Conservation (phyloP, 92 coral and sea anemone genomes). For the Zoanthus sansibaricus region DNA sequence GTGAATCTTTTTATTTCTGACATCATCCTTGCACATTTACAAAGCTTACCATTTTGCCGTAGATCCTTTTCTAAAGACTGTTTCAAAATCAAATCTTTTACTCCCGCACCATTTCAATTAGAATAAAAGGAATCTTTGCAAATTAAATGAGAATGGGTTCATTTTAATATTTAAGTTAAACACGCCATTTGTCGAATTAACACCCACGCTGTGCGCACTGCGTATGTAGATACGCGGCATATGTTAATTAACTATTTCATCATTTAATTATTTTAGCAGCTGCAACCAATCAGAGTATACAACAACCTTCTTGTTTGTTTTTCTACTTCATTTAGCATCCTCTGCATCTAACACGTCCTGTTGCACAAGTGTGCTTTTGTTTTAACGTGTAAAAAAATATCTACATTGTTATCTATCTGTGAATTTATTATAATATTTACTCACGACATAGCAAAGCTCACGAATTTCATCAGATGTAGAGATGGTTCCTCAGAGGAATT, state of each 20-base stretch:
- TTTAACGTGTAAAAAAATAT: too few relatives aligned
- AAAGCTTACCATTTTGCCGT: background rate
- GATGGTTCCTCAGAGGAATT: conserved; percentile 20
- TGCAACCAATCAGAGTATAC: too few relatives aligned
- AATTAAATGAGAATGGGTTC: background rate
- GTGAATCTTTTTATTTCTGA: background rate
- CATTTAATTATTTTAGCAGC: too few relatives aligned
- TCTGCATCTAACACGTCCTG: too few relatives aligned
- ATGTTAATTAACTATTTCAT: too few relatives aligned
- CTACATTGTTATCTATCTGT: too few relatives aligned
- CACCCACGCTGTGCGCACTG: background rate
- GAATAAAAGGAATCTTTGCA: background rate
- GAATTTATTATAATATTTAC: background rate
- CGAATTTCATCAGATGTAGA: background rate
- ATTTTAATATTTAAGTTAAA: background rate
- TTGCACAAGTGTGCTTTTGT: too few relatives aligned
- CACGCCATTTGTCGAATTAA: background rate
- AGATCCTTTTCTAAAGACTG: background rate
- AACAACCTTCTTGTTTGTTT: too few relatives aligned
- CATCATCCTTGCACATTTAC: background rate
- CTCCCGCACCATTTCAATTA: background rate
- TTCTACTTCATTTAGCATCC: too few relatives aligned
- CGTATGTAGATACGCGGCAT: too few relatives aligned
- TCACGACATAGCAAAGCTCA: too few relatives aligned
- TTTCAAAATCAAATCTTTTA: too few relatives aligned